Conservation (phyloP, 2,113 vertebrate species). For the Tringa solitaria region DNA sequence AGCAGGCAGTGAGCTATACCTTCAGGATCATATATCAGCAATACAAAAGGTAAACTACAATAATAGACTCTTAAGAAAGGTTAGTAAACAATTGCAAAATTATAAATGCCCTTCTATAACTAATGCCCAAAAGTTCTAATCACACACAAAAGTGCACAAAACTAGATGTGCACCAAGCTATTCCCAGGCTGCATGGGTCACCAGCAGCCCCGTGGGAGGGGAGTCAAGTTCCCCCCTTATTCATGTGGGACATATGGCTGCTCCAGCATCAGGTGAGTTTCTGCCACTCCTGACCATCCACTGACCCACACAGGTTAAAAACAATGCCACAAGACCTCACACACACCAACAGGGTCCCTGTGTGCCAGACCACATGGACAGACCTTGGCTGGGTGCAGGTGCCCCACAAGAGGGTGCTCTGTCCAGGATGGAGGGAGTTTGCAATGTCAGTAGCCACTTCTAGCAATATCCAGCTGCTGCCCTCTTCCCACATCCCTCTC, state of each 20-base stretch:
- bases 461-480: not conserved
- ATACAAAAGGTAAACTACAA: not conserved
- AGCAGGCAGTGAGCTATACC: not conserved
- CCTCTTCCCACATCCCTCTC: not conserved
- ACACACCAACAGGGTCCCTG: not conserved
- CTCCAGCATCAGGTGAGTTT: not conserved
- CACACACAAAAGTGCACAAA: not conserved
- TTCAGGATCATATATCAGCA: not conserved
- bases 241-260: not conserved
- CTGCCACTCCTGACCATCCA: not conserved
- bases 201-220: not conserved
- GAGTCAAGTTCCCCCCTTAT: not conserved
- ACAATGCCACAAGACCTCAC: fast-evolving
- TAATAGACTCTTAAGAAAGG: not conserved
- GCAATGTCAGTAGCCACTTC: fast-evolving
- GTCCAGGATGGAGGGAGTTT: not conserved
- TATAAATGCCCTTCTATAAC: not conserved
- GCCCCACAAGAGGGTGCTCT: not conserved
- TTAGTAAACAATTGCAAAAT: not conserved
- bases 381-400: not conserved
- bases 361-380: not conserved
- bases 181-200: not conserved
- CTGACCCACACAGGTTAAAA: not conserved
- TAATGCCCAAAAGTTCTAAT: not conserved
- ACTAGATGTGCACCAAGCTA: too few relatives aligned